Evolutionary conservation across 2,113 vertebrate genomes (phyloP).

Genomic region (Arothron firmamentum): DNA sequence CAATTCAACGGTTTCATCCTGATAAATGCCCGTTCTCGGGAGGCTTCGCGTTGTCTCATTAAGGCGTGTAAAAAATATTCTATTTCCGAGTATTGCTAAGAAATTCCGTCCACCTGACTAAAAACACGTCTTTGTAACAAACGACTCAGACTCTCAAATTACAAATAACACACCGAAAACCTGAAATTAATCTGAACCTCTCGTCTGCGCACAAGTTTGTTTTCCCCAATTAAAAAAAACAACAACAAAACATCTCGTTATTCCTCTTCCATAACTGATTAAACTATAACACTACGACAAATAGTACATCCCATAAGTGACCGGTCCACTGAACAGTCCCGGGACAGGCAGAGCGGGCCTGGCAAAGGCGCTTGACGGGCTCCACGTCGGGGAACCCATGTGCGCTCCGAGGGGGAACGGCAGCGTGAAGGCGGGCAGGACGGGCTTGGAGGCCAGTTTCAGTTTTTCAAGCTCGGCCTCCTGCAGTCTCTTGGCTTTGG

Average conservation of each 20-base stretch:
- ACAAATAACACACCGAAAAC: too few relatives aligned
- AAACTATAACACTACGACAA: slow-evolving; percentile 68
- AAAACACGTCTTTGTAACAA: too few relatives aligned
- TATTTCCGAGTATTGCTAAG: too few relatives aligned
- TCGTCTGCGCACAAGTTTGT: not conserved
- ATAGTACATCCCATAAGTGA: slow-evolving; percentile 83
- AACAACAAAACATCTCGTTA: not conserved
- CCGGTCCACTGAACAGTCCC: slow-evolving; percentile 76
- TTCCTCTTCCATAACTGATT: not conserved
- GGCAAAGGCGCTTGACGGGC: slow-evolving; percentile 67
- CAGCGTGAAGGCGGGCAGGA: slow-evolving; percentile 78
- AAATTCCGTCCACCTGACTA: too few relatives aligned
- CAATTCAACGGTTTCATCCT: slow-evolving; percentile 11
- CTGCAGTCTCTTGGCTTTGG: slow-evolving; percentile 83
- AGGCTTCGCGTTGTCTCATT: too few relatives aligned
- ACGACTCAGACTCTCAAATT: too few relatives aligned
- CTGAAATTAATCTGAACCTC: too few relatives aligned
- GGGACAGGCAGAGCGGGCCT: slow-evolving; percentile 73
- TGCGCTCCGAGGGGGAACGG: slow-evolving; percentile 76
- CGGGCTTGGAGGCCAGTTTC: slow-evolving; percentile 79
- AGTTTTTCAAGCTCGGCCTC: slow-evolving; percentile 83
- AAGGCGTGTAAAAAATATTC: too few relatives aligned
- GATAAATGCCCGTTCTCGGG: too few relatives aligned
- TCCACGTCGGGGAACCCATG: slow-evolving; percentile 70
- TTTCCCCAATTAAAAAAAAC: slow-evolving; percentile 2